Base-by-base conservation (phyloP, 2,113 vertebrate genomes). In the Sturnus vulgaris region DNA sequence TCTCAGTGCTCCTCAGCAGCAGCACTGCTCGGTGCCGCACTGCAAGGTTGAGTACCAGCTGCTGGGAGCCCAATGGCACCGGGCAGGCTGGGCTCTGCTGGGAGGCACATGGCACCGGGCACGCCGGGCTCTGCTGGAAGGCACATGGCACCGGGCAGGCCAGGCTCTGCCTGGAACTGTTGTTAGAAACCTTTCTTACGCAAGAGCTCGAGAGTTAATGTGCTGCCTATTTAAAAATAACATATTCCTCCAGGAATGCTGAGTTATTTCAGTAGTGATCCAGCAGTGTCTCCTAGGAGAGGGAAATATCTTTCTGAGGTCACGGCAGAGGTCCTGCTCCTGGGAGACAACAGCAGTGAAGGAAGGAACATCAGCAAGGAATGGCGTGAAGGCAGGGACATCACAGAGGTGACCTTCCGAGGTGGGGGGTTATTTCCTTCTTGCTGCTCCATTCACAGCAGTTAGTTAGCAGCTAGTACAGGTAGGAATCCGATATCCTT, bases 1-100 rank as follows among this genome's bases (percentile, higher is more conserved):
- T 64, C 91, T 81, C 89, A 66, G 72, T 82, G 66, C 70, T 92
- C 80, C 92, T 90, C 10, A 8, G 85, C 77, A 82, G 73, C 88
- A 37, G 37, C 15, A 0, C 56, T 69, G 89, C 96, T 90, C 82
- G 75, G 96, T 93, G 85, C 77, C 15, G 18, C 55, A 42, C 78
- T 55, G 27, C 13, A 2, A 40, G 91, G 52, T 8, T 13, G 7
- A n/a, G 80, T 25, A 76, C 35, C 11, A 44, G 89, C 61, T n/a
- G 35, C 60, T 35, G 39, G 40, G 70, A 82, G 59, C 30, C 68
- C 23, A 44, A 7, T 65, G 61, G 70, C 44, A 30, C 84, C 81
- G 88, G 44, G 39, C 39, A 39, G 39, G 39, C 39, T 10, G 39
- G 39, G 39, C 39, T 39, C 61, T n/a, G 35, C 60, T 39, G 39